phyloP scores from a whole-genome alignment of 1,140 invertebrate genomes.

The Caenorhabditis tropicalis region DNA sequence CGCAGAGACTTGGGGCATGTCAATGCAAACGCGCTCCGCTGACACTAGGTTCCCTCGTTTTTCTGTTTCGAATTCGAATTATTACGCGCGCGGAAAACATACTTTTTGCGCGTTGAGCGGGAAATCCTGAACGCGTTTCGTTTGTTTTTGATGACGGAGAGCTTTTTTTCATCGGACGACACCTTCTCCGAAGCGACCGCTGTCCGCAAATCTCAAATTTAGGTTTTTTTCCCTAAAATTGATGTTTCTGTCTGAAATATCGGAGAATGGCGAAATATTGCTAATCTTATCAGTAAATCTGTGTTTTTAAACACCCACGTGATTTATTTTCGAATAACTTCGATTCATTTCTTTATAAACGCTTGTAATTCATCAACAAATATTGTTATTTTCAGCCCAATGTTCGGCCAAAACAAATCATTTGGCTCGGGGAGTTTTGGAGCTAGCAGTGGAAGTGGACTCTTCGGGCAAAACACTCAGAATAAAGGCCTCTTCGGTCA shows the following conservation, averaged over 20 bases:
- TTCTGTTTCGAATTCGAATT: background rate
- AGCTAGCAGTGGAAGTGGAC: background rate
- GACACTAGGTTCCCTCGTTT: background rate
- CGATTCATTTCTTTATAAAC: no score
- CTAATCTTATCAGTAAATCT: no score
- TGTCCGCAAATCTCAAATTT: no score
- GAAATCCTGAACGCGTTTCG: background rate
- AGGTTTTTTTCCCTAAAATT: no score
- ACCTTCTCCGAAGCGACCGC: no score
- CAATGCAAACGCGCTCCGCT: background rate
- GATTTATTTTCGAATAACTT: background rate
- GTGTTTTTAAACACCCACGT: no score
- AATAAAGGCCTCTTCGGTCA: slow-evolving; percentile 10
- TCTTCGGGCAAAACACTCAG: slow-evolving; percentile 12
- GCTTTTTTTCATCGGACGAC: no score
- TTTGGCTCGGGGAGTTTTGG: slow-evolving; percentile 12
- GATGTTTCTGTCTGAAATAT: no score
- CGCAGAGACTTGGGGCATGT: background rate
- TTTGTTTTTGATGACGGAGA: background rate
- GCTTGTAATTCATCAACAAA: background rate
- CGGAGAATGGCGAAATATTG: no score
- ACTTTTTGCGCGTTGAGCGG: background rate
- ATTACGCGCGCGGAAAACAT: background rate
- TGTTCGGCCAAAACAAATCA: slow-evolving; percentile 40
- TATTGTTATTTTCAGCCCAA: background rate